These are phyloP conservation scores for Drosophila mojavensis DNA, from an alignment of 1,140 invertebrate species.

Conservation along the genomic window DNA sequence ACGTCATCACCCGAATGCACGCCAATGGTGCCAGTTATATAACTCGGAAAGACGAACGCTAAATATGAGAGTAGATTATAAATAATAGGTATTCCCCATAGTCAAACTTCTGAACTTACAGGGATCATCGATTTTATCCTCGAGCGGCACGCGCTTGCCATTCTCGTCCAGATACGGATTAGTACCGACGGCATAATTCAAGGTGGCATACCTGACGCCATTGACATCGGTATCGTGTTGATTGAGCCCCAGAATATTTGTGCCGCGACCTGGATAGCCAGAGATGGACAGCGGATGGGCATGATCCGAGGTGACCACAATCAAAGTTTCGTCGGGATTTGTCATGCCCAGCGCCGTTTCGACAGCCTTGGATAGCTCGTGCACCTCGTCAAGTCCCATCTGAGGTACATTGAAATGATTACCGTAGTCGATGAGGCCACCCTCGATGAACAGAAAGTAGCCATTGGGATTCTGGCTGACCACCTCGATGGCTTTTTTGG, in stretches of 20 bases:
- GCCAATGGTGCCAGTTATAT: constrained; percentile 83
- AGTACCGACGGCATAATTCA: constrained; percentile 88
- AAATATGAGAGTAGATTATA: background rate
- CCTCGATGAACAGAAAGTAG: constrained; percentile 87
- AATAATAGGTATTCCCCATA: too few relatives aligned
- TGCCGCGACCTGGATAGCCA: constrained; percentile 89
- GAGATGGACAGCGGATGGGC: constrained; percentile 88
- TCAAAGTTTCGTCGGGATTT: constrained; percentile 86
- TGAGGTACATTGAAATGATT: constrained; percentile 88
- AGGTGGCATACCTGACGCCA: constrained; percentile 86
- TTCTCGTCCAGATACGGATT: constrained; percentile 84
- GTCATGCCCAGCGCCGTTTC: constrained; percentile 86
- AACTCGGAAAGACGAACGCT: constrained; percentile 84
- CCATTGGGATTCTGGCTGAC: constrained; percentile 88
- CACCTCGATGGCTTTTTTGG: constrained; percentile 89
- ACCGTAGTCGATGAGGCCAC: constrained; percentile 89
- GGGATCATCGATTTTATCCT: constrained; percentile 37
- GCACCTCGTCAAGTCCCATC: constrained; percentile 88
- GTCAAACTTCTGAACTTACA: constrained; percentile 15
- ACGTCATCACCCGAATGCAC: constrained; percentile 90
- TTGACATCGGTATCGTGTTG: constrained; percentile 64
- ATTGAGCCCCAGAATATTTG: constrained; percentile 87
- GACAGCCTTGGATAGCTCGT: constrained; percentile 88
- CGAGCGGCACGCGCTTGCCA: constrained; percentile 61
- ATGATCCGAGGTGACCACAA: constrained; percentile 89